Base-by-base conservation (phyloP, 2,888 invertebrate genomes). In the Tolmerus cingulatus region DNA sequence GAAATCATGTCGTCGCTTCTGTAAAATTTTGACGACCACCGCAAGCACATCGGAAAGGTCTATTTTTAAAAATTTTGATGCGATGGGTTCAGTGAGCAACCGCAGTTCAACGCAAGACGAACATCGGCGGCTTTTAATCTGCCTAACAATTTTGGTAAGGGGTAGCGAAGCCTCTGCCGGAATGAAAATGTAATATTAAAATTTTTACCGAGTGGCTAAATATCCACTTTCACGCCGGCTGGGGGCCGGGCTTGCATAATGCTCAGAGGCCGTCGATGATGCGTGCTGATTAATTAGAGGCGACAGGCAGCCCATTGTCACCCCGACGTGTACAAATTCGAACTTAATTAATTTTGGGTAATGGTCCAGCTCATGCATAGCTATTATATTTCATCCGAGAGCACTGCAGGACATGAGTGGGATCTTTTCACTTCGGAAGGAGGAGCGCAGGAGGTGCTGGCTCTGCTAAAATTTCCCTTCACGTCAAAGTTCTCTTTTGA, bases 311-410 rank as follows among this genome's bases (percentile, higher is more conserved):
- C 43, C 74, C 34, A 19, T 74, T 85, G 74, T 84, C 66, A 84
- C 82, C 82, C 66, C 66, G 12, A 37, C 82, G 19, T 85, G 19
- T 34, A 46, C 74, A 74, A 85, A 85, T 85, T 74, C 74, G 74
- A 74, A 85, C 74, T 74, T 85, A 85, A 85, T 85, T 85, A 85
- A 85, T 85, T 85, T 85, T 74, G 85, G 85, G 85, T 85, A 74
- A 85, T 85, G 85, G 74, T 85, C 74, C 74, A 85, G 74, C 74
- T 85, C 85, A 85, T 85, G 46, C 74, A 74, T 85, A 66, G 74
- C 30, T 40, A 74, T 74, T 85, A 74, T 74, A 74, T 85, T 85
- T 85, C 85, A 74, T 43, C 74, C 46, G 34, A 84, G 27, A 23
- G 23, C 40, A 84, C 37, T 74, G 46, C 85, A 85, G 43, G 46